Base-by-base conservation (phyloP, 2,797 vertebrate genomes). In the Anabas testudineus region DNA sequence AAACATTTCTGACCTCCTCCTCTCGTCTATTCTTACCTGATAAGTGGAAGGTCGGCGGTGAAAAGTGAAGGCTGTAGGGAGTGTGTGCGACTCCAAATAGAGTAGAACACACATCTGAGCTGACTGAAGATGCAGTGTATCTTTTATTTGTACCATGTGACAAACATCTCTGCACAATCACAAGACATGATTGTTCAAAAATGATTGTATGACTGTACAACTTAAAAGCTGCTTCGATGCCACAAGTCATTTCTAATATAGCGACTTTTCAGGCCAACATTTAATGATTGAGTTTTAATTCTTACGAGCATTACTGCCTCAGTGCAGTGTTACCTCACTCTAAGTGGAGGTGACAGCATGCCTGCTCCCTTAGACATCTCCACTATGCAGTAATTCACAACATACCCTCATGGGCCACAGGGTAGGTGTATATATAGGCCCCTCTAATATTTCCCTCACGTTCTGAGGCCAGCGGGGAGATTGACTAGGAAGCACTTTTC, bases 321-420 rank as follows among this genome's bases (percentile, higher is more conserved):
- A 18, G 15, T 13, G 76, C 54, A 58, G 65, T 24, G 63, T 74
- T 45, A 67, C 54, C 49, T 34, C 10, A 54, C 67, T 67, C 66
- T 81, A 32, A 77, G 74, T 39, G 76, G 73, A 63, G 37, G 52
- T 65, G 82, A 77, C 72, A 60, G 74, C 69, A 5, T 43, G 71
- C 81, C 76, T 77, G 77, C 83, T 84, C 77, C 77, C 67, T 80
- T 64, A 86, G 76, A 80, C 76, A 83, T 90, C 60, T 82, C 70
- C 67, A 85, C 84, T 74, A 88, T 84, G 88, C 76, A 80, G 80
- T 76, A 79, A 84, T 85, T 88, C 82, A 86, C 77, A 88, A 78
- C 80, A 87, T 59, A 53, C 80, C 70, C 76, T 82, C 72, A 68
- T 21, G 74, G 57, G 74, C 77, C 73, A 78, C 77, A 69, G 42